Conservation (phyloP, 2,113 vertebrate species). For the Acrocephalus kingi region DNA sequence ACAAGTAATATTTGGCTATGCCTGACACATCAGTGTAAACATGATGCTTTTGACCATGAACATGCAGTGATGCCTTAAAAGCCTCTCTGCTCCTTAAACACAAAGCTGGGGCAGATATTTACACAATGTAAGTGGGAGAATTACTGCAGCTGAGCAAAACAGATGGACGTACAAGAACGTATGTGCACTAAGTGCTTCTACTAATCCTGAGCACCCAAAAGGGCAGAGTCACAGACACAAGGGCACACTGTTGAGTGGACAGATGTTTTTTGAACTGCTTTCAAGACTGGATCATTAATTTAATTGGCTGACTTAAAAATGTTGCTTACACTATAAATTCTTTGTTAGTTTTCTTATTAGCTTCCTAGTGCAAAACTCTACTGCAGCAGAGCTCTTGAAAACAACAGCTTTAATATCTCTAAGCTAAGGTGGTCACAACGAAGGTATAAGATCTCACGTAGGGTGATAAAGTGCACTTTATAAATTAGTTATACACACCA, state of each 20-base stretch:
- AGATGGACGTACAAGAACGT: background rate
- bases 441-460: background rate
- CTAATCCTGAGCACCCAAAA: background rate
- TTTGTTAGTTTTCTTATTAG: background rate
- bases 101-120: conserved; percentile 27
- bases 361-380: background rate
- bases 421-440: background rate
- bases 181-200: background rate
- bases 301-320: background rate
- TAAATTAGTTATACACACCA: background rate
- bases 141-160: background rate
- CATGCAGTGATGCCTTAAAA: background rate
- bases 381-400: background rate
- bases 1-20: background rate
- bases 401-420: background rate
- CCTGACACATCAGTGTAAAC: background rate
- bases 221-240: background rate
- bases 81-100: conserved; percentile 27
- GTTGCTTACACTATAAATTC: background rate
- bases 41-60: background rate
- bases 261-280: background rate
- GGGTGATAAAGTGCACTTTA: conserved; percentile 22
- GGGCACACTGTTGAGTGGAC: background rate
- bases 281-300: background rate
- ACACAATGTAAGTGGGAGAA: background rate